A percentile compares a stretch with the other conserved stretches of the same genome.
Conservation (phyloP, 30 jellyfish, hydroid and myxozoan species). For the Pseudorhiza aurosa region DNA sequence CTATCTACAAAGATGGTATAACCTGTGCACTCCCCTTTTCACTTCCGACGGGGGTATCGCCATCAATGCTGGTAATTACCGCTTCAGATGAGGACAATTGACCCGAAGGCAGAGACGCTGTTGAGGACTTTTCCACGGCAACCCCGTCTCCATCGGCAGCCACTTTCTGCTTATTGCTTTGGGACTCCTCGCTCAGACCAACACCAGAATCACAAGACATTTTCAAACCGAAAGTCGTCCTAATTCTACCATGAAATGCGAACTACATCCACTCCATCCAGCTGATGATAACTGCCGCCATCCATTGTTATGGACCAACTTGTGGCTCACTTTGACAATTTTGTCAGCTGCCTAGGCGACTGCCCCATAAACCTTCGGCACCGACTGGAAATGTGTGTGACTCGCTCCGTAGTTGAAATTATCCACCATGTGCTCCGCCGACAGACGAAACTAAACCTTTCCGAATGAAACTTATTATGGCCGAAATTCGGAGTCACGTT, state of each 20-base stretch:
- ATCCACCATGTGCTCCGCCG: too few relatives aligned
- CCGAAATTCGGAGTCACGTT: conserved; percentile 49
- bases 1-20: too few relatives aligned
- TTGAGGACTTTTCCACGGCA: neutral
- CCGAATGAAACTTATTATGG: too few relatives aligned
- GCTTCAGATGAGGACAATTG: conserved; percentile 1
- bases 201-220: conserved; percentile 52
- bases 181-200: conserved; percentile 32
- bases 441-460: too few relatives aligned
- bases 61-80: neutral
- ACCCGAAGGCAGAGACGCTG: conserved; percentile 7
- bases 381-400: too few relatives aligned
- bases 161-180: neutral
- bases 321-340: too few relatives aligned
- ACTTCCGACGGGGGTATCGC: conserved; percentile 40
- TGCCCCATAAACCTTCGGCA: too few relatives aligned
- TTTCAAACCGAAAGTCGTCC: neutral
- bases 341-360: too few relatives aligned
- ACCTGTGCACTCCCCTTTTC: conserved; percentile 8
- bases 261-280: too few relatives aligned
- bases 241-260: neutral
- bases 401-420: too few relatives aligned
- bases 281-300: too few relatives aligned
- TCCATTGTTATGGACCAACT: too few relatives aligned
- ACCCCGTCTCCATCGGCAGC: neutral